Conservation (phyloP, 2,113 vertebrate genomes). For the Chaetops frenatus region DNA sequence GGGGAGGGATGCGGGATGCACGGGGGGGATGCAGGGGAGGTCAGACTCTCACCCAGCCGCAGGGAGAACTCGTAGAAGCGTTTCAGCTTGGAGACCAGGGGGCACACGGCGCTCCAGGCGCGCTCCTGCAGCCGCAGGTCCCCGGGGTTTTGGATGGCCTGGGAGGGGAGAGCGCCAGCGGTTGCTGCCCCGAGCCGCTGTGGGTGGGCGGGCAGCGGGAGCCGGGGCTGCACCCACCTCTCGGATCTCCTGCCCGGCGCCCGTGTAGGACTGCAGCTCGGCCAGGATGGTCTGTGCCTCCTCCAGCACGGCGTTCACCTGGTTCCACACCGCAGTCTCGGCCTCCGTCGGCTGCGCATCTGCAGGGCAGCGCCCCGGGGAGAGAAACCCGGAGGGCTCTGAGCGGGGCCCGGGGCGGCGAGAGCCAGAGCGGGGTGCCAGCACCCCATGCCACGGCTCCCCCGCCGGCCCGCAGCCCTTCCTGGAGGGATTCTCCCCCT, state of each 20-base stretch:
- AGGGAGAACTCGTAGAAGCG: conserved; percentile 92
- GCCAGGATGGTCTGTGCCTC: conserved; percentile 86
- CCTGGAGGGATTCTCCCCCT: background rate
- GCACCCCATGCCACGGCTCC: background rate
- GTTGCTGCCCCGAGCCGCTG: accelerated
- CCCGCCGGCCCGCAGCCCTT: background rate
- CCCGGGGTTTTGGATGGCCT: conserved; percentile 90
- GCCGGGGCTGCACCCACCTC: conserved; percentile 69
- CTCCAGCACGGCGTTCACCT: conserved; percentile 89
- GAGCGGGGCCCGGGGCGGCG: background rate
- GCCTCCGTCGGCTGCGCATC: conserved; percentile 93
- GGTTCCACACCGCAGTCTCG: conserved; percentile 90
- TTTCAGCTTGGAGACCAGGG: conserved; percentile 90
- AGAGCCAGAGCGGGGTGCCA: background rate
- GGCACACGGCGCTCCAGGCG: conserved; percentile 90
- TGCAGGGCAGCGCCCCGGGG: conserved; percentile 53
- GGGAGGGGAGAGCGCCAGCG: background rate
- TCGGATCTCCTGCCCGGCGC: conserved; percentile 89
- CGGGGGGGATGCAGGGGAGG: accelerated
- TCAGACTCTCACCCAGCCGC: conserved; percentile 74
- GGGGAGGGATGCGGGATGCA: background rate
- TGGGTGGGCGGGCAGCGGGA: accelerated
- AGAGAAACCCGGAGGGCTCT: conserved; percentile 51
- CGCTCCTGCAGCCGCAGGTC: conserved; percentile 88
- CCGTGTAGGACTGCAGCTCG: conserved; percentile 89